phyloP scores from a whole-genome alignment of 2,888 invertebrate species.

The Linyphia triangularis region DNA sequence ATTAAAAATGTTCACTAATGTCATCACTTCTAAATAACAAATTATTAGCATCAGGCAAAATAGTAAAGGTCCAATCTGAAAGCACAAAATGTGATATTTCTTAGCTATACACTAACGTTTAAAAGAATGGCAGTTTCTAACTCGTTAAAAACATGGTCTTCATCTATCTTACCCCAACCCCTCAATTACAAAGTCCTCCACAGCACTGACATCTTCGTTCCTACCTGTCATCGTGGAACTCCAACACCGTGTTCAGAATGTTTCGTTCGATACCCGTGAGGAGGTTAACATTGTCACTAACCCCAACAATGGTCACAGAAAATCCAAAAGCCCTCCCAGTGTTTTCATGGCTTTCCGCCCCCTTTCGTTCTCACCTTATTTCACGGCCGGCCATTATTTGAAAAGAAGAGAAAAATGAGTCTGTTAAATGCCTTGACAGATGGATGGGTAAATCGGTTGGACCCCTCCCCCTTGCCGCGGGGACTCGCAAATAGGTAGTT shows the following conservation, averaged over 20 bases:
- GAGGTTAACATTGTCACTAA: background rate
- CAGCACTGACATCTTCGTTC: background rate
- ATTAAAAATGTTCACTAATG: no score
- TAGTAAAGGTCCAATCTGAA: no score
- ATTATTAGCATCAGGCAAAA: no score
- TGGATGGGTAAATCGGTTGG: conserved; percentile 62
- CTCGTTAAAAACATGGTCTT: no score
- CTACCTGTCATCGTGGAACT: background rate
- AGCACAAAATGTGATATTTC: no score
- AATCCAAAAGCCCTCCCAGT: conserved; percentile 13
- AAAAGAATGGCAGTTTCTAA: no score
- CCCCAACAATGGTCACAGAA: conserved; percentile 18
- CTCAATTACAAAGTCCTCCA: no score
- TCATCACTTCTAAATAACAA: no score
- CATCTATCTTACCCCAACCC: no score
- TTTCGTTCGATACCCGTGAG: background rate
- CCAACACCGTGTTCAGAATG: background rate
- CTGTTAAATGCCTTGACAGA: conserved; percentile 40
- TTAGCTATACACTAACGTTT: no score
- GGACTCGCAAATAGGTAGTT: conserved; percentile 58
- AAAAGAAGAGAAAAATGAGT: conserved; percentile 38
- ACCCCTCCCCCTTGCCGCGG: conserved; percentile 21
- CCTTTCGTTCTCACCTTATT: conserved; percentile 42
- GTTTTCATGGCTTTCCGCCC: background rate
- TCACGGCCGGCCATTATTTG: conserved; percentile 51